Evolutionary conservation across 2,888 invertebrate species (phyloP), one percentile per base, ranked within the genome.

Genomic region (Chaetoderma sp.): DNA sequence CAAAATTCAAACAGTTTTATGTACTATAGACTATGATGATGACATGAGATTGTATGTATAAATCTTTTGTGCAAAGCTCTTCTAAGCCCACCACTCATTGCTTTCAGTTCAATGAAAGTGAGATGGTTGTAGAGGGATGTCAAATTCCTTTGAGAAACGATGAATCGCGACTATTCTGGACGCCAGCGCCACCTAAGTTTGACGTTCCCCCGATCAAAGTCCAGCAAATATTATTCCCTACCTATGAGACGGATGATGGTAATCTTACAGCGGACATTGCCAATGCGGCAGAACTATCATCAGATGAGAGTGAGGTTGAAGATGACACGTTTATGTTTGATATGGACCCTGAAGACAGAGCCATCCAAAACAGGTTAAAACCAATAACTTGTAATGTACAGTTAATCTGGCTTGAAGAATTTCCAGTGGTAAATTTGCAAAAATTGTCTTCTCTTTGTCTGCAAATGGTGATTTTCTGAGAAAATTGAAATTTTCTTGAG

Each of bases 151-250:
- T 79, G 8, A 66, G 67, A 28, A 63, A 71, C 49, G 81, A 83
- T 65, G 83, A 82, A 55, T 83, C 83, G 0, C 75, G 80, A 28
- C 68, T 84, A 1, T 84, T 82, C 76, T 85, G 85, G 85, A 77
- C 76, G n/a, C 83, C 83, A 8, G 84, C 85, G 10, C 85, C 85
- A 16, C 83, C 85, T 18, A 85, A 84, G 70, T 77, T 84, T 60
- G 81, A 83, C 62, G 78, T 83, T 8, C 70, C 78, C 16, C 81
- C 84, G 10, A 75, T 74, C 28, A 76, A 73, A 67, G 84, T 85
- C 13, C 76, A 79, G 65, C 76, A 82, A 57, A 58, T 80, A 23
- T 66, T 85, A 56, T 85, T 83, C 63, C 82, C 85, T 21, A 73
- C 78, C 27, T 81, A 81, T 66, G 67, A 75, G 33, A 73, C 81